Percentiles rank a stretch among this genome's conserved stretches.
phyloP scores from a whole-genome alignment of 2,797 vertebrate species.

The Anniella stebbinsi region DNA sequence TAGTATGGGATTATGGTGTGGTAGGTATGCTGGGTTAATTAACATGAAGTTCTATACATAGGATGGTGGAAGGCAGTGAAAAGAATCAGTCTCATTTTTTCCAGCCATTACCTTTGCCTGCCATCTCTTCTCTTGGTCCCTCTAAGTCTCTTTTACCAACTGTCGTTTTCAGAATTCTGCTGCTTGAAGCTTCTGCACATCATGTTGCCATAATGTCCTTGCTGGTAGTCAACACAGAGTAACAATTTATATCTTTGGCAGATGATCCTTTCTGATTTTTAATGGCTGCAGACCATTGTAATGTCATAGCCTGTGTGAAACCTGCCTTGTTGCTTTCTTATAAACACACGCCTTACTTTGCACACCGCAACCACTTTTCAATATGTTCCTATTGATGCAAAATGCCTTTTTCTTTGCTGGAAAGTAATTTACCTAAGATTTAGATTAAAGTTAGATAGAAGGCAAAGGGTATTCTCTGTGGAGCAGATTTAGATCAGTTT shows the following conservation, averaged over 20 bases:
- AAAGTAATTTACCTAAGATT: background rate
- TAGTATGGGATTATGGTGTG: background rate
- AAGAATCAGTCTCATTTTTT: background rate
- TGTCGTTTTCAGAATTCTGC: background rate
- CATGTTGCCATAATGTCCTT: accelerated
- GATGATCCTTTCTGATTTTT: background rate
- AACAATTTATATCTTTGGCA: background rate
- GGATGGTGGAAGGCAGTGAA: background rate
- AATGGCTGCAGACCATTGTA: background rate
- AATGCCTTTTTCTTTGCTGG: background rate
- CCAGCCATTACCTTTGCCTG: background rate
- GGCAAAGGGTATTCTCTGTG: background rate
- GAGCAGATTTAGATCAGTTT: background rate
- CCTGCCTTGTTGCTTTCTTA: background rate
- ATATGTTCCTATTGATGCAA: background rate
- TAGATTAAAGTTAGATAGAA: background rate
- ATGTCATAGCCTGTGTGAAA: background rate
- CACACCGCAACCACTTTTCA: background rate
- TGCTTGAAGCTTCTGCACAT: background rate
- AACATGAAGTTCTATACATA: background rate
- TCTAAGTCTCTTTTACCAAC: background rate
- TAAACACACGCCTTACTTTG: background rate
- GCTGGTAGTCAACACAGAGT: accelerated
- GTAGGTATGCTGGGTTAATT: background rate
- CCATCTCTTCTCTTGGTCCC: background rate